These are phyloP conservation scores for Epizoanthus fatuus DNA, from an alignment of 92 coral and sea anemone genomes.

Conservation along the genomic window DNA sequence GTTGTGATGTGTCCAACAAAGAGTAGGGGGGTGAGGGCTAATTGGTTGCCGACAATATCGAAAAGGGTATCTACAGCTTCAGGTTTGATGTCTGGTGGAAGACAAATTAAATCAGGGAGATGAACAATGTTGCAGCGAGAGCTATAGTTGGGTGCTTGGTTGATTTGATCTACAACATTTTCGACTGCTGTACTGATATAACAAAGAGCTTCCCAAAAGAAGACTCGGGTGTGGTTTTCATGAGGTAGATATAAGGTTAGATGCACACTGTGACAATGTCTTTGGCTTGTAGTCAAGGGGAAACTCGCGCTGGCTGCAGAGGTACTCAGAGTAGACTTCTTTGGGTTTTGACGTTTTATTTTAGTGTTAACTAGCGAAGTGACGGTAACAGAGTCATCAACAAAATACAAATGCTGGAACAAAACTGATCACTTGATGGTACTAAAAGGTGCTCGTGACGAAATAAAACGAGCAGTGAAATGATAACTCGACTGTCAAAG, in stretches of 20 bases:
- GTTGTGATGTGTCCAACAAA: too few species aligned
- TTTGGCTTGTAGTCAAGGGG: too few species aligned
- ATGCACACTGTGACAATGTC: neutral
- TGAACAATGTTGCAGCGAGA: neutral
- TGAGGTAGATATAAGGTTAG: neutral
- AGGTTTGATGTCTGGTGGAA: neutral
- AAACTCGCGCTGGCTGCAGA: too few species aligned
- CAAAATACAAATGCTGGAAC: too few species aligned
- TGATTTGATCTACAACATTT: neutral
- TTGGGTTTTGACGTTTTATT: too few species aligned
- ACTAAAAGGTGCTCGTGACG: neutral
- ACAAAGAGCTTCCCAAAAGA: slow-evolving; percentile 4
- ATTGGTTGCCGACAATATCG: too few species aligned
- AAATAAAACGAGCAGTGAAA: neutral
- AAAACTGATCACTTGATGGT: too few species aligned
- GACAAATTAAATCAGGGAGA: neutral
- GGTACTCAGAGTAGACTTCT: too few species aligned
- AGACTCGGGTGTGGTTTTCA: neutral
- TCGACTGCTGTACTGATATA: neutral
- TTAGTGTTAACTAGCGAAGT: too few species aligned
- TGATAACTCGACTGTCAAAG: neutral
- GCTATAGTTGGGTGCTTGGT: neutral
- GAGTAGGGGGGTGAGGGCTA: too few species aligned
- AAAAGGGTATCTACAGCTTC: too few species aligned
- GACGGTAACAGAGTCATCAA: too few species aligned